phyloP scores from a whole-genome alignment of 2,888 invertebrate species.

The Phymatocera aterrima region DNA sequence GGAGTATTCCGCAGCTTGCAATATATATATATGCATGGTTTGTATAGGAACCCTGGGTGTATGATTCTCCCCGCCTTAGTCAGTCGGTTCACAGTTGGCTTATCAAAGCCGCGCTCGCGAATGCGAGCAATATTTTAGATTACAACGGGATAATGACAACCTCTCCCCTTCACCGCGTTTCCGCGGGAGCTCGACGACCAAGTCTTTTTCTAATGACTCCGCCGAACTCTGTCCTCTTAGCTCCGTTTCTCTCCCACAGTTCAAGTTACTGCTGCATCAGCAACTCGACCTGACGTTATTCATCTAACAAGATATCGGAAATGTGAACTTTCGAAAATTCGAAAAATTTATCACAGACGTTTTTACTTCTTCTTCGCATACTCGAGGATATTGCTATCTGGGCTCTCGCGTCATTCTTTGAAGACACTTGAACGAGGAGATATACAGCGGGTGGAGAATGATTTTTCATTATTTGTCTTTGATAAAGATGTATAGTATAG shows the following conservation, averaged over 20 bases:
- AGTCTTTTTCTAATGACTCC: not conserved
- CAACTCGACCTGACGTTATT: not conserved
- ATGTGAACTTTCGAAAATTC: not conserved
- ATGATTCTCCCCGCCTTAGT: constrained; percentile 8
- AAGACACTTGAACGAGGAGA: too few species aligned
- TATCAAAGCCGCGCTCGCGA: constrained; percentile 33
- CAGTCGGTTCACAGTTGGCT: constrained; percentile 35
- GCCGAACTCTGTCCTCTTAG: not conserved
- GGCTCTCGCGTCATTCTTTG: too few species aligned
- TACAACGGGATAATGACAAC: constrained; percentile 29
- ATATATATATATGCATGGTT: not conserved
- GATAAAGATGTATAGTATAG: too few species aligned
- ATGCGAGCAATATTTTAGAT: constrained; percentile 26
- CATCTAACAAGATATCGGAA: not conserved
- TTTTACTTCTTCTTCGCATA: too few species aligned
- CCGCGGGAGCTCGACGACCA: not conserved
- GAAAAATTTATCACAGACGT: not conserved
- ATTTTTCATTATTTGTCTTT: too few species aligned
- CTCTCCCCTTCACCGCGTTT: not conserved
- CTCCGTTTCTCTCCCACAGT: not conserved
- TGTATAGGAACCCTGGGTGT: not conserved
- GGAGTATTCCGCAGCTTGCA: constrained; percentile 4
- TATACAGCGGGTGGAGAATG: too few species aligned
- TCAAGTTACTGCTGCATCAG: not conserved
- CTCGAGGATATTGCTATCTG: too few species aligned